Evolutionary conservation across 2,888 invertebrate species (phyloP), one percentile per base, ranked within the genome.

Genomic region (Rugalucina vietnamica): DNA sequence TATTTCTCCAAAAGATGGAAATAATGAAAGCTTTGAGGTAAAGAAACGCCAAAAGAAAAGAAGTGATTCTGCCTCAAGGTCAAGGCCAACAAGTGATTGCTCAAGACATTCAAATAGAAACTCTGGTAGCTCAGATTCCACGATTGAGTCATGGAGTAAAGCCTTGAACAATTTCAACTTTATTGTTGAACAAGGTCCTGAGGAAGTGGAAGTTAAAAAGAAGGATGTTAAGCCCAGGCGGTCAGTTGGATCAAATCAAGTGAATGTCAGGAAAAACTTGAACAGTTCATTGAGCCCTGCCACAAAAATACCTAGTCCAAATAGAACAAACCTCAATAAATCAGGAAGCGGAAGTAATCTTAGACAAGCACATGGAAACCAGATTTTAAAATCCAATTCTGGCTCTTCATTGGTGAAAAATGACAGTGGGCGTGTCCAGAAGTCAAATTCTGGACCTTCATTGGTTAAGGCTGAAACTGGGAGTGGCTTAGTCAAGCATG

Each of bases 81-180:
- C 65, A 32, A 39, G 72, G 14, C 39, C 39, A 18, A 10, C 29
- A 14, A 57, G 75, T 75, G 75, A 24, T 5, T 72, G 43, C 39
- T 72, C 54, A 54, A 75, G 37, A 4, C 39, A 72, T 18, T 65
- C 78, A 21, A 81, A 88, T 39, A 74, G 90, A 34, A 86, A 89
- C 50, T 90, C 91, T 4, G 83, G 82, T 36, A 90, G 91, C 0
- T 82, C 79, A 18, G 81, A 79, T 49, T 84, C 85, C 69, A 83
- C 88, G 14, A 82, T 89, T 5, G 91, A 90, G 14, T 86, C 91
- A 1, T 92, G 92, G 91, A 83, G 84, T 21, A 91, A 92, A 76
- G 88, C 92, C 36, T 79, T 92, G 39, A 91, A 89, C 71, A 78
- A 83, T n/a, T 91, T 89, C 69, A 91, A 90, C 71, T 90, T 90